Percentiles rank a stretch among this genome's conserved stretches.
These are phyloP conservation scores for Dyspetes luteomarginatus DNA, from an alignment of 2,888 invertebrate genomes.

Conservation along the genomic window DNA sequence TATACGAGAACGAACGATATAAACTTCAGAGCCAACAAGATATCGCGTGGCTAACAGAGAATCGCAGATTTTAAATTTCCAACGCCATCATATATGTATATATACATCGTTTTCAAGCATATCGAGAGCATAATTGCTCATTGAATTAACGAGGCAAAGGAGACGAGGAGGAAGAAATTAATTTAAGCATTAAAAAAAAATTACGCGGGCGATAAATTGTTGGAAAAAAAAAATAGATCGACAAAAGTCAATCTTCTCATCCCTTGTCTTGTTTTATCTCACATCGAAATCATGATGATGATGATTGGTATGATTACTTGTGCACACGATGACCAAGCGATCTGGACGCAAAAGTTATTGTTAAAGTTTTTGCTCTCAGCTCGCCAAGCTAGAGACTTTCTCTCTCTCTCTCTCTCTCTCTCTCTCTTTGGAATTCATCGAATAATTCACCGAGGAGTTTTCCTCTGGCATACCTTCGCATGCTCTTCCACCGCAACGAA, in stretches of 20 bases:
- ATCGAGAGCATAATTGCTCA: conserved; percentile 49
- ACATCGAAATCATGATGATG: not conserved
- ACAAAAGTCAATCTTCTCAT: not conserved
- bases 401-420: not conserved
- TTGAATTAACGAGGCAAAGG: conserved; percentile 45
- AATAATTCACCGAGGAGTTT: not conserved
- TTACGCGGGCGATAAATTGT: not conserved
- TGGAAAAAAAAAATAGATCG: not conserved
- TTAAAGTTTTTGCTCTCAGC: not conserved
- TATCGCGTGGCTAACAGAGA: conserved; percentile 57
- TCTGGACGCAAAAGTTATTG: not conserved
- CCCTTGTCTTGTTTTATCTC: not conserved
- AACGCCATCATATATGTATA: conserved; percentile 10
- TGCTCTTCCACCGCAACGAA: conserved; percentile 25
- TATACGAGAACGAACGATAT: conserved; percentile 45
- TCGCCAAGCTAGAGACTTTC: not conserved
- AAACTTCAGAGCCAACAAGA: conserved; percentile 51
- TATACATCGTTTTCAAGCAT: conserved; percentile 32
- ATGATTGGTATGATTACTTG: not conserved
- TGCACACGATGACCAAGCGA: not conserved
- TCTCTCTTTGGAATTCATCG: not conserved
- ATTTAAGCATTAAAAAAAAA: not conserved
- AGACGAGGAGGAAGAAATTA: not conserved
- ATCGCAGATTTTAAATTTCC: conserved; percentile 55
- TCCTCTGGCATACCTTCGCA: conserved; percentile 19